Base-by-base conservation (phyloP, 2,113 vertebrate genomes). In the Sterrhoptilus dennistouni region DNA sequence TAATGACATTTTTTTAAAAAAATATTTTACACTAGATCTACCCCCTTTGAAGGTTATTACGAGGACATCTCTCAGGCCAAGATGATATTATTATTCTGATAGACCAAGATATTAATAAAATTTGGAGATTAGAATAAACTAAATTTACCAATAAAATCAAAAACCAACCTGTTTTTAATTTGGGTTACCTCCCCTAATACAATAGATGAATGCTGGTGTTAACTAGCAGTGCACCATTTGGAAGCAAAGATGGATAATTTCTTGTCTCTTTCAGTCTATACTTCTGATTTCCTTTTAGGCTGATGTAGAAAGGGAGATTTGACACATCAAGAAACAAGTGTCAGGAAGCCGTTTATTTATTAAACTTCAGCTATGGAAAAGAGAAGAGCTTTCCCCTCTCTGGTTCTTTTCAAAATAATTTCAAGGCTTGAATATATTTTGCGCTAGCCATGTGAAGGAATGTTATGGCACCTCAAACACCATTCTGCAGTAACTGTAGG, bases 11-110 rank as follows among this genome's bases (percentile, higher is more conserved):
- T 38, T 36, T 19, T 23, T 11, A n/a, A 2, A 47, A 33, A 4
- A n/a, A 5, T 8, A 5, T 11, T 52, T 65, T 11, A 6, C 8
- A 28, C 6, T 31, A 38, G 8, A 6, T 56, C 35, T 63, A 18
- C 2, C 56, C 1, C 2, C 11, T 66, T 63, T 1, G 0, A 38
- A 63, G 22, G 3, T 13, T 3, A 8, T 56, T 70, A 42, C 44
- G 36, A 71, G 12, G 11, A 57, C 7, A 1, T 44, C 22, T 83
- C 5, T 47, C 25, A 60, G 13, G 27, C 4, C 17, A 75, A 57
- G 6, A 25, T 52, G 65, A 8, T 28, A 25, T 49, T 49, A 68
- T 36, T 75, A 35, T 83, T 89, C 29, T 77, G 22, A 40, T 25
- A 57, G 40, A 27, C 5, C 16, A 74, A 52, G 11, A 22, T 47